phyloP scores from a whole-genome alignment of 2,888 invertebrate genomes.

The Caenorhabditis panamensis region DNA sequence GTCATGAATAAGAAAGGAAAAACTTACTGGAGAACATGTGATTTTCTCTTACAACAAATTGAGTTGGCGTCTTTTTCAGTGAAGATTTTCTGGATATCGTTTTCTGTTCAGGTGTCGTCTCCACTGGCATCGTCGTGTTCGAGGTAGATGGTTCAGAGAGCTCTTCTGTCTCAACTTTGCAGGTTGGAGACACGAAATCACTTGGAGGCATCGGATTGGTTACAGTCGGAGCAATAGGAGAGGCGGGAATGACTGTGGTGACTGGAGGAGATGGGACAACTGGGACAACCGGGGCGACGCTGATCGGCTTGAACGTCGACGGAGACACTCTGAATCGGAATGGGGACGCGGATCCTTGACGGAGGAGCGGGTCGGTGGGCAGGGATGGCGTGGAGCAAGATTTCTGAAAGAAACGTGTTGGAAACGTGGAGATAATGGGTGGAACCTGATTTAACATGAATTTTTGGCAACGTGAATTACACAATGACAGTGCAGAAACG shows the following conservation, averaged over 20 bases:
- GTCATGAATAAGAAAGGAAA: background rate
- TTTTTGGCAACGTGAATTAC: background rate
- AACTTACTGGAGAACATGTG: background rate
- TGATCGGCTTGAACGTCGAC: conserved; percentile 23
- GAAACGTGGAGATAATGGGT: background rate
- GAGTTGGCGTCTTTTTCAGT: conserved; percentile 7
- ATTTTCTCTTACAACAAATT: conserved; percentile 13
- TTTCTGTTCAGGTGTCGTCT: background rate
- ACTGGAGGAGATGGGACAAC: background rate
- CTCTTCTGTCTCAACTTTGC: background rate
- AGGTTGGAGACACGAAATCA: background rate
- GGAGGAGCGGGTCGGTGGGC: conserved; percentile 37
- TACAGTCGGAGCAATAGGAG: background rate
- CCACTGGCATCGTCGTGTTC: background rate
- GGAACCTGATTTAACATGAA: background rate
- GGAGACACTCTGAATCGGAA: conserved; percentile 58
- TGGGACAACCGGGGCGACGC: background rate
- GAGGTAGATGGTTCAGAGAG: conserved; percentile 35
- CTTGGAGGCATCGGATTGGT: background rate
- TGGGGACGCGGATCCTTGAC: conserved; percentile 31
- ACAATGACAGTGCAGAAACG: too few relatives aligned
- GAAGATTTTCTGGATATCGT: conserved; percentile 7
- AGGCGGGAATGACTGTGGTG: background rate
- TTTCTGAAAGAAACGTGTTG: conserved; percentile 22
- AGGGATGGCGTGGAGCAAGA: conserved; percentile 53